phyloP scores from a whole-genome alignment of 1,140 invertebrate genomes.

The Luehdorfia chinensis region DNA sequence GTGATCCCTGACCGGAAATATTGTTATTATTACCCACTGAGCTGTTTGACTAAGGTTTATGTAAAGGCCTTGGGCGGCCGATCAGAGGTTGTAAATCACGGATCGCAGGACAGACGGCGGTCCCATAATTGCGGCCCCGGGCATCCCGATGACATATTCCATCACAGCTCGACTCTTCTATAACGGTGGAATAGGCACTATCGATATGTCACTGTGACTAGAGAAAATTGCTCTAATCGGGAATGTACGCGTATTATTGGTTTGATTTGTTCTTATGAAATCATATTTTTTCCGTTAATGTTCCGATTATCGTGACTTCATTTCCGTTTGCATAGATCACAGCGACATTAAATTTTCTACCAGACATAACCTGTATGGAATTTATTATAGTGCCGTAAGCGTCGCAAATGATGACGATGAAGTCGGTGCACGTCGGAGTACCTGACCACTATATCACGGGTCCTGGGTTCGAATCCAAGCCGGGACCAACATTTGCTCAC shows the following conservation, averaged over 20 bases:
- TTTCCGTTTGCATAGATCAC: too few relatives aligned
- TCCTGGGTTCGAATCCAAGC: too few relatives aligned
- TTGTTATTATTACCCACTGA: conserved; percentile 17
- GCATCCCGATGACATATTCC: conserved; percentile 61
- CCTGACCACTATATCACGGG: too few relatives aligned
- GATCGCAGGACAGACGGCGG: conserved; percentile 28
- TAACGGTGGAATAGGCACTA: conserved; percentile 23
- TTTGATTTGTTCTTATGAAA: too few relatives aligned
- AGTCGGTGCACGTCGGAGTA: too few relatives aligned
- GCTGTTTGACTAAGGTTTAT: conserved; percentile 29
- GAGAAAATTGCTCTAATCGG: conserved; percentile 63
- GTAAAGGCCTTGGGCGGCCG: conserved; percentile 33
- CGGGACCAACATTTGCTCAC: too few relatives aligned
- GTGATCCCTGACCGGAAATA: conserved; percentile 13
- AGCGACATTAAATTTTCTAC: too few relatives aligned
- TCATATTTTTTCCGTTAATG: too few relatives aligned
- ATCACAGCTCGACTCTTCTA: conserved; percentile 33
- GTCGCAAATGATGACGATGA: too few relatives aligned
- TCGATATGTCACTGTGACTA: conserved; percentile 59
- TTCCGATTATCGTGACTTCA: too few relatives aligned
- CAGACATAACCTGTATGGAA: too few relatives aligned
- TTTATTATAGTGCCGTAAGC: too few relatives aligned
- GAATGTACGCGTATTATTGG: conserved; percentile 29
- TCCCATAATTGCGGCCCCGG: conserved; percentile 52
- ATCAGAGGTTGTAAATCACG: conserved; percentile 56